These are phyloP conservation scores for Harpalus rufipes DNA, from an alignment of 2,888 invertebrate species.

Conservation along the genomic window DNA sequence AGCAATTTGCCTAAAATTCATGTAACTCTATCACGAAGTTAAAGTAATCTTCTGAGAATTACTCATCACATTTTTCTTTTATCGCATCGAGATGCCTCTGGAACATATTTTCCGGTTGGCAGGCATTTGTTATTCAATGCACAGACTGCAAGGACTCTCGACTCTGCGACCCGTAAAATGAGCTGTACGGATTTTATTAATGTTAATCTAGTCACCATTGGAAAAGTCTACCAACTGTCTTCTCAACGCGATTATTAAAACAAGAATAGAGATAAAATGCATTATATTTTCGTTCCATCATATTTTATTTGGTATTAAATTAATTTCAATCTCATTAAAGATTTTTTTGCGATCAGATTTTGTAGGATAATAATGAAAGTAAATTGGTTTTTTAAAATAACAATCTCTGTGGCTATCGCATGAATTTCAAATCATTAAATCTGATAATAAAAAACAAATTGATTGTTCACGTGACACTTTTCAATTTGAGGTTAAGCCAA, in stretches of 20 bases:
- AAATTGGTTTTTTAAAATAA: constrained; percentile 40
- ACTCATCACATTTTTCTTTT: constrained; percentile 45
- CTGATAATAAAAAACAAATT: constrained; percentile 18
- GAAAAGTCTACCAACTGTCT: constrained; percentile 4
- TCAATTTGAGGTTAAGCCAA: constrained; percentile 5
- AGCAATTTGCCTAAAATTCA: not conserved
- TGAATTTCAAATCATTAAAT: constrained; percentile 19
- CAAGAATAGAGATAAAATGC: constrained; percentile 14
- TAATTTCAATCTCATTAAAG: constrained; percentile 25
- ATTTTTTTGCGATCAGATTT: not conserved
- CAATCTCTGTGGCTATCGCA: constrained; percentile 20
- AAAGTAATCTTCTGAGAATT: constrained; percentile 17
- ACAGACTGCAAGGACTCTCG: constrained; percentile 13
- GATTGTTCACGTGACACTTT: constrained; percentile 15
- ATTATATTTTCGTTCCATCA: not conserved
- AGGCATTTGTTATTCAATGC: constrained; percentile 49
- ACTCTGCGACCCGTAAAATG: constrained; percentile 37
- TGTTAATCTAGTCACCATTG: constrained; percentile 46
- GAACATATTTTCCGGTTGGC: constrained; percentile 43
- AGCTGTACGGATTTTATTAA: constrained; percentile 47
- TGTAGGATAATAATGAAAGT: constrained; percentile 9
- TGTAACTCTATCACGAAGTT: constrained; percentile 10
- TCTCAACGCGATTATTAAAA: constrained; percentile 17
- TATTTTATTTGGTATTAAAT: not conserved
- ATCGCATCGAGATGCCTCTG: constrained; percentile 12